Evolutionary conservation across 2,113 vertebrate genomes (phyloP), one percentile per base, ranked within the genome.

Genomic region (Eulacestoma nigropectus): DNA sequence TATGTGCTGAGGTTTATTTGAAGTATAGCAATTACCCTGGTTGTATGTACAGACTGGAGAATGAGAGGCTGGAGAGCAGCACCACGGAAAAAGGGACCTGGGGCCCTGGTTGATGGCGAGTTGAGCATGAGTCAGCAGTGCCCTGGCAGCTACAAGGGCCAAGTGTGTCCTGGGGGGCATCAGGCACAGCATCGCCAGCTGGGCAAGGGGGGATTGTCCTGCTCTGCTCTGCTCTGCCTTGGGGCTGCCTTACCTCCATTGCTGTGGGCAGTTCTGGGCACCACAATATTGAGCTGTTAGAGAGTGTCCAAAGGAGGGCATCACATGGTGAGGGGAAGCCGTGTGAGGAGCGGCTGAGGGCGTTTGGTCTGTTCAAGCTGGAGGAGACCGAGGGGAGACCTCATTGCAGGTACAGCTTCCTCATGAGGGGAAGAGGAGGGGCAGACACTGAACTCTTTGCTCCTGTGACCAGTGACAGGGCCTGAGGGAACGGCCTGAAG

Each of bases 371-470:
- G 53, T 26, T 68, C 33, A n/a, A 16, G 20, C 27, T 82, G 70
- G 39, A 53, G 47, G 53, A 53, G 46, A 25, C 8, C 0, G 2
- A 39, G 29, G 19, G 27, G 23, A 21, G 9, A 15, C 4, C n/a
- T 75, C 53, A 22, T 0, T 41, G 62, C 47, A 35, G 47, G 25
- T 26, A n/a, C 47, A 76, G 26, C n/a, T 57, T 46, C 25, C 20
- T n/a, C 0, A 0, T 3, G 62, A 68, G 30, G 49, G 25, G 35
- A 42, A 5, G 57, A 26, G 30, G 13, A 72, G 49, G 62, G 33
- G 10, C 78, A 59, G 44, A 13, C 46, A 26, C 30, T 35, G 62
- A 41, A 30, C 29, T 60, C 53, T 59, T 13, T 3, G 11, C n/a
- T 68, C 25, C 27, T 52, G n/a, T 52, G 30, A 26, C 39, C 60